Percentiles rank a stretch among this genome's conserved stretches.
phyloP scores from a whole-genome alignment of 1,140 invertebrate species.

The Mya arenaria region DNA sequence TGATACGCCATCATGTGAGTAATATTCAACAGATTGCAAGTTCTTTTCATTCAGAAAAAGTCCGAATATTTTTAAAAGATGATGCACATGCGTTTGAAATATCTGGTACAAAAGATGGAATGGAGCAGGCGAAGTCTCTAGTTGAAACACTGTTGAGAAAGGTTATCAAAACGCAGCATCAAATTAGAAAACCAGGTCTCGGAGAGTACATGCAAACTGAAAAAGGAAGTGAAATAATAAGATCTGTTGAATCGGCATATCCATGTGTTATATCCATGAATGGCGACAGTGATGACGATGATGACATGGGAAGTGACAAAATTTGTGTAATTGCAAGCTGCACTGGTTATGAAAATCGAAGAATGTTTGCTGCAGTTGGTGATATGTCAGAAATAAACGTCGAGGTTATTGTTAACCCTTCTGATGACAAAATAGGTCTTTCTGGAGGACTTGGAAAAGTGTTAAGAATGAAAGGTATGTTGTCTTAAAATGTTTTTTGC shows the following conservation, averaged over 20 bases:
- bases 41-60: not conserved
- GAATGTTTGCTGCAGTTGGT: not conserved
- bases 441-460: slow-evolving; percentile 40
- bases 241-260: not conserved
- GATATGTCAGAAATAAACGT: slow-evolving; percentile 36
- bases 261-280: not conserved
- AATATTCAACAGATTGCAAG: slow-evolving; percentile 10
- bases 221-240: slow-evolving; percentile 29
- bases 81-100: slow-evolving; percentile 13
- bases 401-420: slow-evolving; percentile 33
- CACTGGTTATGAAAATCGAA: slow-evolving; percentile 12
- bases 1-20: slow-evolving; percentile 11
- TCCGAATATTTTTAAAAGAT: not conserved
- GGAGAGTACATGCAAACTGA: slow-evolving; percentile 7
- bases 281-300: slow-evolving; percentile 8
- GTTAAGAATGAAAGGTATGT: slow-evolving; percentile 24
- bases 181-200: slow-evolving; percentile 10
- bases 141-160: not conserved
- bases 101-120: slow-evolving; percentile 19
- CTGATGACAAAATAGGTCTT: slow-evolving; percentile 32
- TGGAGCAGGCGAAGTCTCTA: not conserved
- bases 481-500: no score
- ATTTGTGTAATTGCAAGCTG: not conserved
- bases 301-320: not conserved
- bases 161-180: slow-evolving; percentile 14